Evolutionary conservation across 2,113 vertebrate genomes (phyloP).

Genomic region (Archilochus colubris): DNA sequence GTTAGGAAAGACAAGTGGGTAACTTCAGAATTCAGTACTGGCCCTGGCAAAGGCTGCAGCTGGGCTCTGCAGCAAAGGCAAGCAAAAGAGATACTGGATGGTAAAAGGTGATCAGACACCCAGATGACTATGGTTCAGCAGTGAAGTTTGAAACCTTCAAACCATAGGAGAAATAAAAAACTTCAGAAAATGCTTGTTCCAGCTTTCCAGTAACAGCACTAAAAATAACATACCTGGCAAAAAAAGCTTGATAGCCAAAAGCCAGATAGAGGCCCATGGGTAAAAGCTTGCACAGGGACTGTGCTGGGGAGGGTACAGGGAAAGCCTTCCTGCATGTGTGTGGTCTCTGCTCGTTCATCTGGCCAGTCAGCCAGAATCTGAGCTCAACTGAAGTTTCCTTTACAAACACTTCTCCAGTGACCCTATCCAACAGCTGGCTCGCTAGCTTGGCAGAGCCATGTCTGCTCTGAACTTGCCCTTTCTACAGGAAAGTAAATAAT

Average conservation of each 20-base stretch:
- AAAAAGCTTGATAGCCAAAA: neutral
- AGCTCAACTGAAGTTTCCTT: neutral
- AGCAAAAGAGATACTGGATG: neutral
- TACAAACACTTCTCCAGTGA: neutral
- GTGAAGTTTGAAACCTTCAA: neutral
- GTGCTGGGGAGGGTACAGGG: neutral
- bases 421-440: neutral
- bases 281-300: neutral
- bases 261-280: neutral
- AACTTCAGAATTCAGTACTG: neutral
- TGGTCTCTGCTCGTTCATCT: neutral
- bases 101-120: neutral
- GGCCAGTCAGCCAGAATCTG: neutral
- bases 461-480: neutral
- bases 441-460: neutral
- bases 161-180: neutral
- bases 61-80: neutral
- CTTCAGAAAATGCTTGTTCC: neutral
- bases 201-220: neutral
- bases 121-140: neutral
- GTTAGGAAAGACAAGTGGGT: neutral
- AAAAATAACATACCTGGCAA: neutral
- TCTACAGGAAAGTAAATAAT: neutral
- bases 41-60: neutral
- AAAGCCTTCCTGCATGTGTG: fast-evolving